Evolutionary conservation across 2,888 invertebrate genomes (phyloP).

Genomic region (Ommatoiulus sabulosus): DNA sequence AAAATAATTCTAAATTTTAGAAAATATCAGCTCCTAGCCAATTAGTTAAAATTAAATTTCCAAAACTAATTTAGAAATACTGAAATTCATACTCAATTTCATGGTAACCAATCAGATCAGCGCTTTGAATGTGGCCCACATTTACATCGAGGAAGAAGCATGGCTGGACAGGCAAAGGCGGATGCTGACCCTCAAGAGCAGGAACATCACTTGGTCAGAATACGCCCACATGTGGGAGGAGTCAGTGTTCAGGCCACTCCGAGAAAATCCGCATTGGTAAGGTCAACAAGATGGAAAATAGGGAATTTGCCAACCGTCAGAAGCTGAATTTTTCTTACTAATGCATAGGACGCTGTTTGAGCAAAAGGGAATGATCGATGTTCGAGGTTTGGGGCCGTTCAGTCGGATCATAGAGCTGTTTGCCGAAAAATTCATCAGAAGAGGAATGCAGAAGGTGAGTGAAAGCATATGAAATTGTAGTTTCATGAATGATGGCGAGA

Average conservation of each 20-base stretch:
- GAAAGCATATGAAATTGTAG: too few relatives aligned
- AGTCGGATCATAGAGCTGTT: constrained; percentile 29
- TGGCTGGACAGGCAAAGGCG: constrained; percentile 32
- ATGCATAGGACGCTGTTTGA: constrained; percentile 30
- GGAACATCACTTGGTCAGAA: constrained; percentile 41
- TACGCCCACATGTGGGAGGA: constrained; percentile 52
- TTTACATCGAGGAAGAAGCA: constrained; percentile 49
- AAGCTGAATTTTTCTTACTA: neutral
- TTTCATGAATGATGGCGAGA: too few relatives aligned
- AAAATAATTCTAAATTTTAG: too few relatives aligned
- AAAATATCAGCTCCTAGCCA: too few relatives aligned
- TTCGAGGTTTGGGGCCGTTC: constrained; percentile 18
- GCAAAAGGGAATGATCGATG: constrained; percentile 44
- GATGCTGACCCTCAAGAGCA: constrained; percentile 29
- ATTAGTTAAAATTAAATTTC: too few relatives aligned
- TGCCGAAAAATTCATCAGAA: constrained; percentile 47
- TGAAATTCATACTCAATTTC: neutral
- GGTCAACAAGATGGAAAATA: neutral
- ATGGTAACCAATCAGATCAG: neutral
- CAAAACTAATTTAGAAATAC: neutral
- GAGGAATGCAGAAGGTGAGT: constrained; percentile 49
- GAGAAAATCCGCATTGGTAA: constrained; percentile 48
- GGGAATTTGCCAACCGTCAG: neutral
- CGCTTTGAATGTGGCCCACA: neutral
- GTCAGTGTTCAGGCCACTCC: constrained; percentile 9